Evolutionary conservation across 2,888 invertebrate genomes (phyloP).

Genomic region (Mellilla xanthometata): DNA sequence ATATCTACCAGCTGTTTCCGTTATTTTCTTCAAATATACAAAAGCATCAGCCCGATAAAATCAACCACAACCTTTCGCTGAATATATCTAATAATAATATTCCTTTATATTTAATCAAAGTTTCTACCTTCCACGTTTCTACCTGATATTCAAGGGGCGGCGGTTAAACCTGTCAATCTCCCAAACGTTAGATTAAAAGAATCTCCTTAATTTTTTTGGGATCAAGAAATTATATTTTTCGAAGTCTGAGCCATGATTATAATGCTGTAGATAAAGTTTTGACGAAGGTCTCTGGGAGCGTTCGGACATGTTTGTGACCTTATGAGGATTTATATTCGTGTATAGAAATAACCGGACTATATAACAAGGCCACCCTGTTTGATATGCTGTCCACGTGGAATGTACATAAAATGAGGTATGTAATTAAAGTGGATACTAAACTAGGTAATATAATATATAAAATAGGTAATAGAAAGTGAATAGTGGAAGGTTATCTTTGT

Average conservation of each 20-base stretch:
- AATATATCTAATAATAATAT: constrained; percentile 42
- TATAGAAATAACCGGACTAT: constrained; percentile 14
- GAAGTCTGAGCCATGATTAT: constrained; percentile 62
- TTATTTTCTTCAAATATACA: constrained; percentile 36
- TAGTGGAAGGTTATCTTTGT: no score
- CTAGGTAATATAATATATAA: no score
- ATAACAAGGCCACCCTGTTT: constrained; percentile 14
- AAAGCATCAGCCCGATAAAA: constrained; percentile 49
- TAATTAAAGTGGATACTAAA: no score
- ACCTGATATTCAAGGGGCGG: constrained; percentile 52
- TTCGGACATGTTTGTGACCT: constrained; percentile 42
- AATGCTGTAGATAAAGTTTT: constrained; percentile 75
- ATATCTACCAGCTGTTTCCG: constrained; percentile 16
- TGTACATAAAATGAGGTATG: no score
- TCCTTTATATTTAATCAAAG: constrained; percentile 81
- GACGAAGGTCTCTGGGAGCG: constrained; percentile 73
- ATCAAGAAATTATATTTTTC: constrained; percentile 70
- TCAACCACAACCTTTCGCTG: constrained; percentile 61
- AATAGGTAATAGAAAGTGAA: no score
- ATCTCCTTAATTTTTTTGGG: constrained; percentile 75
- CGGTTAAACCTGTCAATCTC: constrained; percentile 78
- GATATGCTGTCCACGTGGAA: background rate
- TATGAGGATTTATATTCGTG: constrained; percentile 4
- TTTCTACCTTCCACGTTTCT: constrained; percentile 65
- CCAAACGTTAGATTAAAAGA: constrained; percentile 80